Percentiles rank a stretch among this genome's conserved stretches.
Conservation (phyloP, 2,113 vertebrate genomes). For the Pleuronectes platessa region DNA sequence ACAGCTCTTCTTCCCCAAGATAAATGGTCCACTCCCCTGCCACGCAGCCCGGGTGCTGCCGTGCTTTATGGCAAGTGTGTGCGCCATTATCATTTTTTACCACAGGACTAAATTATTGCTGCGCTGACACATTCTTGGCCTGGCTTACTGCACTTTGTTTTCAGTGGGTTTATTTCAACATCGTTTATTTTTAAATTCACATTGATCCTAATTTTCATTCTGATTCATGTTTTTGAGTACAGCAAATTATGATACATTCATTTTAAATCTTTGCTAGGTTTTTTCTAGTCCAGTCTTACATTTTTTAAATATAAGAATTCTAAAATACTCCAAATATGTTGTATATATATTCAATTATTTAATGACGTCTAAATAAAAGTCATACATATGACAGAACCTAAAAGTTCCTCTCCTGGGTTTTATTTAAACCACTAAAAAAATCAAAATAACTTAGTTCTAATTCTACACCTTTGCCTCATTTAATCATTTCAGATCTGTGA, state of each 20-base stretch:
- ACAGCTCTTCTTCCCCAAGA: constrained; percentile 61
- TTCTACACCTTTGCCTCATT: too few relatives aligned
- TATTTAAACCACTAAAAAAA: too few relatives aligned
- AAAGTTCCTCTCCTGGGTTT: too few relatives aligned
- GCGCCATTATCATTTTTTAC: constrained; percentile 45
- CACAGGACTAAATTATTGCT: constrained; percentile 20
- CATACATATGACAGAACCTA: too few relatives aligned
- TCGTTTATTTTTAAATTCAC: constrained; percentile 1
- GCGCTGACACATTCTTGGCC: constrained; percentile 38
- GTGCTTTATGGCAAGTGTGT: constrained; percentile 53
- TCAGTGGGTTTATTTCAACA: background rate
- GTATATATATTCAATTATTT: too few relatives aligned
- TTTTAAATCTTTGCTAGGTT: background rate
- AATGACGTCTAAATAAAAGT: too few relatives aligned
- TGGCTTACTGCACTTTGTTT: constrained; percentile 15
- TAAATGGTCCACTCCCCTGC: constrained; percentile 67
- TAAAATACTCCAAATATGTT: background rate
- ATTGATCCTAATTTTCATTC: background rate
- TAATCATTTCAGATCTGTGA: too few relatives aligned
- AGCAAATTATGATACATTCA: background rate
- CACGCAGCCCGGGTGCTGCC: constrained; percentile 39
- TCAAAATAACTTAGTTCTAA: too few relatives aligned
- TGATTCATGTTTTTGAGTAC: background rate
- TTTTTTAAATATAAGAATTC: background rate
- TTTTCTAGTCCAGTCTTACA: background rate